A percentile compares a stretch with the other conserved stretches of the same genome.
Evolutionary conservation across 2,888 invertebrate genomes (phyloP).

Genomic region (Pardosa pseudoannulata): DNA sequence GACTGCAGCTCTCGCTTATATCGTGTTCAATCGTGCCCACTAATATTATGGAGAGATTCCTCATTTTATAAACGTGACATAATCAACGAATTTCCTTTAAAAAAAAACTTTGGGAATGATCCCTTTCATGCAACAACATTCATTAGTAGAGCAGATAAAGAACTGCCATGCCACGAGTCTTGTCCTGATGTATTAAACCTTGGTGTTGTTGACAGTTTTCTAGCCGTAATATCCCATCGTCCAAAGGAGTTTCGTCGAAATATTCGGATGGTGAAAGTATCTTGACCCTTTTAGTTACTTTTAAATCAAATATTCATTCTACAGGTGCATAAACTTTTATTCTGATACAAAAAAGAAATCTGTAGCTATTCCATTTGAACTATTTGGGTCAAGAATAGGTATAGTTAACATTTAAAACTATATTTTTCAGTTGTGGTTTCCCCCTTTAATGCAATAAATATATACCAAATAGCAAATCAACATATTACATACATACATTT

Average conservation of each 20-base stretch:
- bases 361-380: neutral
- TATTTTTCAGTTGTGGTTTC: no score
- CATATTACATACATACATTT: no score
- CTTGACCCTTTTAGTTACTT: conserved; percentile 14
- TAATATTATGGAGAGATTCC: conserved; percentile 71
- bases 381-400: neutral
- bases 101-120: neutral
- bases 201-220: neutral
- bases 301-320: no score
- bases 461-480: no score
- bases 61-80: neutral
- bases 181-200: conserved; percentile 41
- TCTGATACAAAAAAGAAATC: neutral
- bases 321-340: neutral
- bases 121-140: no score
- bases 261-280: conserved; percentile 39
- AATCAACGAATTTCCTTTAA: neutral
- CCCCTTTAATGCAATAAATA: no score
- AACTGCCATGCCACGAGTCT: conserved; percentile 33
- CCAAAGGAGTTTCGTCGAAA: conserved; percentile 40
- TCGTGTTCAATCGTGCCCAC: conserved; percentile 76
- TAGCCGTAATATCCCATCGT: conserved; percentile 7
- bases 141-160: neutral
- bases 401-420: no score
- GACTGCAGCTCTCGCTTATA: conserved; percentile 74